These are phyloP conservation scores for Iselma pallidipennis DNA, from an alignment of 2,888 invertebrate species.

Conservation along the genomic window DNA sequence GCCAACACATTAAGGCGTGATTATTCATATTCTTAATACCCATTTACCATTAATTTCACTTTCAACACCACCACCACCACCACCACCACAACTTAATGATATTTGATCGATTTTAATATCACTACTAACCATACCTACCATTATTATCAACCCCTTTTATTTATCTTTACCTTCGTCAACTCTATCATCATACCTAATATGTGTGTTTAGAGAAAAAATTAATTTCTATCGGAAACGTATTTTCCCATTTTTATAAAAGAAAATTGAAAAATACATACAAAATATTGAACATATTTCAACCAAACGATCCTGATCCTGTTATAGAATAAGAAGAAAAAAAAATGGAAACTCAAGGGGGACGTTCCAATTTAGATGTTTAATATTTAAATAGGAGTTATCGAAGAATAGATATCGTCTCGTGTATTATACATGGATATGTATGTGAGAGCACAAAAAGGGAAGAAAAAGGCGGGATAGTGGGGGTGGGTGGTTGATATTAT, in stretches of 20 bases:
- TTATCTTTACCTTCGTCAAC: neutral
- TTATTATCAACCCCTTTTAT: constrained; percentile 7
- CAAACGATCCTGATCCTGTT: neutral
- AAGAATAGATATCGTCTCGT: constrained; percentile 40
- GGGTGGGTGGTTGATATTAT: constrained; percentile 5
- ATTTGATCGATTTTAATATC: constrained; percentile 5
- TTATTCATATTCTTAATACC: constrained; percentile 5
- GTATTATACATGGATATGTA: constrained; percentile 42
- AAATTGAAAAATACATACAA: too few relatives aligned
- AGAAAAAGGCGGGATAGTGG: neutral
- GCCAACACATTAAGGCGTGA: neutral
- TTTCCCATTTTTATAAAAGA: too few relatives aligned
- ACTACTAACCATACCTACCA: neutral
- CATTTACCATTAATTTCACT: neutral
- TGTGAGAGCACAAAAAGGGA: neutral
- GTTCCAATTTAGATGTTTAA: constrained; percentile 41
- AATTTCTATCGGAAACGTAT: too few relatives aligned
- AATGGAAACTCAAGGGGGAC: constrained; percentile 6
- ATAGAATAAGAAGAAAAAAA: neutral
- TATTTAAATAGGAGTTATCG: constrained; percentile 45
- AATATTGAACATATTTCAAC: neutral
- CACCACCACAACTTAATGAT: neutral
- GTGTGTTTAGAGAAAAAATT: constrained; percentile 4
- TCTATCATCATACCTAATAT: too few relatives aligned
- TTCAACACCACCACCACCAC: neutral